Conservation (phyloP, 2,888 invertebrate species). For the Caenorhabditis sp. region DNA sequence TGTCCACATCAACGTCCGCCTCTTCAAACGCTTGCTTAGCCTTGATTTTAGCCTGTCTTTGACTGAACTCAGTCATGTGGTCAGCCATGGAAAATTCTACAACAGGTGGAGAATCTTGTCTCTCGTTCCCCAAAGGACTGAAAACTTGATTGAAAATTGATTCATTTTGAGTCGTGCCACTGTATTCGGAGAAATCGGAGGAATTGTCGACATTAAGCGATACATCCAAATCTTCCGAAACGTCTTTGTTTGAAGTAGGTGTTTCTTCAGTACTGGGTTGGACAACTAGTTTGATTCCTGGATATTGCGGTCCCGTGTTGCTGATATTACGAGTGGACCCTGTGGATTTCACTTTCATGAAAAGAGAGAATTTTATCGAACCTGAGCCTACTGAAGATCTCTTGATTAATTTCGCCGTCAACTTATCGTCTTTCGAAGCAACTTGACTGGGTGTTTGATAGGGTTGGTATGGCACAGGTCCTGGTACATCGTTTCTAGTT, state of each 20-base stretch:
- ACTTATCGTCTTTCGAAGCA: background rate
- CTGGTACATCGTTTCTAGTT: constrained; percentile 30
- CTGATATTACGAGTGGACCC: constrained; percentile 22
- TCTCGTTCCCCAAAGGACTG: background rate
- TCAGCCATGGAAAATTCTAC: constrained; percentile 45
- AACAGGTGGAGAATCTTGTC: background rate
- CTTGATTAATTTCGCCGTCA: background rate
- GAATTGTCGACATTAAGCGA: background rate
- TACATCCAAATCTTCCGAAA: background rate
- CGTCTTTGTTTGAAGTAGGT: background rate
- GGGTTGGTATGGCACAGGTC: constrained; percentile 6
- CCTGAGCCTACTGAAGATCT: constrained; percentile 4
- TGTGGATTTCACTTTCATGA: background rate
- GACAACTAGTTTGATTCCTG: constrained; percentile 24
- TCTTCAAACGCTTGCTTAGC: background rate
- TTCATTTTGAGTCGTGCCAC: constrained; percentile 32
- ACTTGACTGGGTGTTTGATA: constrained; percentile 1
- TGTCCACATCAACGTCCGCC: background rate
- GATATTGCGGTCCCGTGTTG: constrained; percentile 11
- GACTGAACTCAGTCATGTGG: constrained; percentile 34
- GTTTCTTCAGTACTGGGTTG: background rate
- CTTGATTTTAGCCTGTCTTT: constrained; percentile 31
- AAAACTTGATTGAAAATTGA: constrained; percentile 12
- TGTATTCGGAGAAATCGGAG: background rate
- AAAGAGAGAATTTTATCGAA: background rate